Evolutionary conservation across 2,113 vertebrate species (phyloP).

Genomic region (Natator depressus): DNA sequence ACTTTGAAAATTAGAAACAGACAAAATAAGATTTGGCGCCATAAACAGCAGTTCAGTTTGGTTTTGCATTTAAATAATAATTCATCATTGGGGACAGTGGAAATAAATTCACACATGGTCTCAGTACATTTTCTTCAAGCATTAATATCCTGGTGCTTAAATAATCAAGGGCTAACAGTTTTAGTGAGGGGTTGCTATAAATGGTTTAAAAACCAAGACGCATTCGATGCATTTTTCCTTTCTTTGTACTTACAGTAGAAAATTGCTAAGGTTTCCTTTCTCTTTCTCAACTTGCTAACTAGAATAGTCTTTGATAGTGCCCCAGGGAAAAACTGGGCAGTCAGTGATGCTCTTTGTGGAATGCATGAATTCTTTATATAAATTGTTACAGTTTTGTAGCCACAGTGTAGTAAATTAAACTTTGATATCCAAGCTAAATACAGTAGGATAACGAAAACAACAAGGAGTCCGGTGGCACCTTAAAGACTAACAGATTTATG

Average conservation of each 20-base stretch:
- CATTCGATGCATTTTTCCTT: not conserved
- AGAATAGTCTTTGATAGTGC: not conserved
- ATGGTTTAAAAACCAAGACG: not conserved
- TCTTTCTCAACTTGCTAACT: not conserved
- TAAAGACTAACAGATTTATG: too few relatives aligned
- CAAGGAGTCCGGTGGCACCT: too few relatives aligned
- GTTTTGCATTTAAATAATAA: not conserved
- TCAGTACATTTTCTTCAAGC: accelerated
- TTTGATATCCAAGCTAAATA: not conserved
- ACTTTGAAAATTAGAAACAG: not conserved
- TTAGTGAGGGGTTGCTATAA: not conserved
- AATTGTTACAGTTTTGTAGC: not conserved
- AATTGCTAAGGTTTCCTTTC: not conserved
- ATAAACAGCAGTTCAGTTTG: not conserved
- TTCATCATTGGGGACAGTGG: not conserved
- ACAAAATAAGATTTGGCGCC: not conserved
- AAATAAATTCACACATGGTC: not conserved
- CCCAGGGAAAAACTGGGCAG: not conserved
- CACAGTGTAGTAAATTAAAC: not conserved
- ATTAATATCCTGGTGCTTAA: not conserved
- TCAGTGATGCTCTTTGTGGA: not conserved
- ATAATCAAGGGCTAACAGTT: not conserved
- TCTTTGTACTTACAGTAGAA: not conserved
- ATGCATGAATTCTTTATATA: not conserved
- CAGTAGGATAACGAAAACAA: not conserved